A percentile compares a stretch with the other conserved stretches of the same genome.
These are phyloP conservation scores for Pantala flavescens DNA, from an alignment of 1,140 invertebrate genomes.

Conservation along the genomic window DNA sequence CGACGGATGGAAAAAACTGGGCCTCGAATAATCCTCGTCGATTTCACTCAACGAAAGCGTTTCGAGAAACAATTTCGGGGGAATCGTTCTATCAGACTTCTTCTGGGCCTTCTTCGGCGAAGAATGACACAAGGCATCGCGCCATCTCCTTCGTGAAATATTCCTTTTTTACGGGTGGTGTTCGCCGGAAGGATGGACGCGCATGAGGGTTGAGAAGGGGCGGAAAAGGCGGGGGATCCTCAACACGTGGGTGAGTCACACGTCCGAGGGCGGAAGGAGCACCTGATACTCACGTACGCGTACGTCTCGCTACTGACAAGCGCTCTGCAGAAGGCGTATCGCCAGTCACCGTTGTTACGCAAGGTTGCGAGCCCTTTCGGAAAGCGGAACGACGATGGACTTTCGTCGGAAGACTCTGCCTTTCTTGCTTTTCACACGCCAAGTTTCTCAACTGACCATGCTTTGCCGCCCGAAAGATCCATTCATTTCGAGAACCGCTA, in stretches of 20 bases:
- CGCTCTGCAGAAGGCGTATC: background rate
- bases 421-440: too few relatives aligned
- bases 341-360: background rate
- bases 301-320: background rate
- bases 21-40: too few relatives aligned
- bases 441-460: too few relatives aligned
- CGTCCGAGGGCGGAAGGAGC: background rate
- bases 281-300: background rate
- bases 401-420: too few relatives aligned
- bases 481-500: too few relatives aligned
- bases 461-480: too few relatives aligned
- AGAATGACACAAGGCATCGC: background rate
- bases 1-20: too few relatives aligned
- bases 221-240: background rate
- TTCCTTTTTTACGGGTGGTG: background rate
- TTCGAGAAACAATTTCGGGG: too few relatives aligned
- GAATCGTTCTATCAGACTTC: background rate
- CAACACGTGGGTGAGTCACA: slow-evolving; percentile 3
- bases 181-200: background rate
- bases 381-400: background rate
- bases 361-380: background rate
- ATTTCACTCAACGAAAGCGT: too few relatives aligned
- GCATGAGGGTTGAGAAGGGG: background rate
- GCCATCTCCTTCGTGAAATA: background rate
- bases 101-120: background rate